A percentile compares a stretch with the other conserved stretches of the same genome.
phyloP scores from a whole-genome alignment of 2,888 invertebrate genomes.

The Drymonia ruficornis region DNA sequence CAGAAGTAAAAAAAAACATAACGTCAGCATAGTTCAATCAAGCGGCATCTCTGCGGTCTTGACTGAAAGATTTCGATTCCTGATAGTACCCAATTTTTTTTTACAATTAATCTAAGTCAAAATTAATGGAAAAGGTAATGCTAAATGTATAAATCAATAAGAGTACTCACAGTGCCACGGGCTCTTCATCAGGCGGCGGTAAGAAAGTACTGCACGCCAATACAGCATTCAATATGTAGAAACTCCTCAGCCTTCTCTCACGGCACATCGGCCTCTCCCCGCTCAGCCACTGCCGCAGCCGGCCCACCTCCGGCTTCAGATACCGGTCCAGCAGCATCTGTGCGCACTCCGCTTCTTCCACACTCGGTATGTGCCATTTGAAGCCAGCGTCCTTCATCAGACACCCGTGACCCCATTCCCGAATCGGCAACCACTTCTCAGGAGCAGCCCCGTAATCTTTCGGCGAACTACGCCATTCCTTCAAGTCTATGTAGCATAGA shows the following conservation, averaged over 20 bases:
- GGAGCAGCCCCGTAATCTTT: slow-evolving; percentile 86
- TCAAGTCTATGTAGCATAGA: slow-evolving; percentile 86
- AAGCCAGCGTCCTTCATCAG: slow-evolving; percentile 87
- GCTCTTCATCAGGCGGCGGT: slow-evolving; percentile 88
- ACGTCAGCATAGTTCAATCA: too few species aligned
- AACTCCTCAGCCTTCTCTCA: slow-evolving; percentile 87
- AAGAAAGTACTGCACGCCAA: slow-evolving; percentile 87
- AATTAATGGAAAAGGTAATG: too few species aligned
- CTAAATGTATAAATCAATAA: neutral
- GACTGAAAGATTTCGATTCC: too few species aligned
- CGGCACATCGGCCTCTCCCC: slow-evolving; percentile 83
- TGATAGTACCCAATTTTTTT: too few species aligned
- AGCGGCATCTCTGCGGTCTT: too few species aligned
- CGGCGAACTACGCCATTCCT: slow-evolving; percentile 86
- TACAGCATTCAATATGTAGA: slow-evolving; percentile 88
- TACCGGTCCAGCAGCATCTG: slow-evolving; percentile 87
- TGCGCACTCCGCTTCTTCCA: slow-evolving; percentile 87
- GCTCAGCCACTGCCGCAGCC: slow-evolving; percentile 83
- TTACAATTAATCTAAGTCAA: too few species aligned
- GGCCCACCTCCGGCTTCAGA: slow-evolving; percentile 86
- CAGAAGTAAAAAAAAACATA: too few species aligned
- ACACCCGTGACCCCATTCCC: slow-evolving; percentile 92
- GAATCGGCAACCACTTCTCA: slow-evolving; percentile 88
- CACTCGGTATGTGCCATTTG: slow-evolving; percentile 91
- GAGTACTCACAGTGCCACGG: slow-evolving; percentile 81